These are phyloP conservation scores for Graphium colonna DNA, from an alignment of 2,888 invertebrate species.

Conservation along the genomic window DNA sequence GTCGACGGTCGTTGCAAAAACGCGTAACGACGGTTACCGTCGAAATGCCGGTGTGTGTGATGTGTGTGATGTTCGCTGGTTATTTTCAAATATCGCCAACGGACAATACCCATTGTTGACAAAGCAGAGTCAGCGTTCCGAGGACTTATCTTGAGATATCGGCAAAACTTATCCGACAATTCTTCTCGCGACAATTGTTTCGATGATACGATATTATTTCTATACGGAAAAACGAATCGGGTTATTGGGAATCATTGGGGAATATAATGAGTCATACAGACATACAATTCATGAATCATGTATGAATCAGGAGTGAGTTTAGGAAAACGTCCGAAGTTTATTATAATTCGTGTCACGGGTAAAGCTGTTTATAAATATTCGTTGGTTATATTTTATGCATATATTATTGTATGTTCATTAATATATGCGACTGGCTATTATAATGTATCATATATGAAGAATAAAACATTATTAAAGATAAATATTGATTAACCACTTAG, in stretches of 20 bases:
- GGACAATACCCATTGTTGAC: conserved; percentile 71
- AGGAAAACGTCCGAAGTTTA: too few relatives aligned
- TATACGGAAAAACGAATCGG: too few relatives aligned
- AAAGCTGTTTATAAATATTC: too few relatives aligned
- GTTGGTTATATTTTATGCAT: too few relatives aligned
- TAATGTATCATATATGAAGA: too few relatives aligned
- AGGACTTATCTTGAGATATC: conserved; percentile 41
- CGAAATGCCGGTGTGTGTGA: too few relatives aligned
- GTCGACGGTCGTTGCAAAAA: conserved; percentile 21
- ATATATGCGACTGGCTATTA: too few relatives aligned
- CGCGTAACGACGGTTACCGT: conserved; percentile 34
- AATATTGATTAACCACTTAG: too few relatives aligned
- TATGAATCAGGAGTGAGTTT: conserved; percentile 4
- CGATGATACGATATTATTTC: conserved; percentile 35
- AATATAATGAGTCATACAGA: conserved; percentile 25
- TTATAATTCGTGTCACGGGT: too few relatives aligned
- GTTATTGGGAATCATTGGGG: conserved; percentile 15
- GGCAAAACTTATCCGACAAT: conserved; percentile 46
- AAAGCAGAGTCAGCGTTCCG: conserved; percentile 56
- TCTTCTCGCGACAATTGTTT: conserved; percentile 53
- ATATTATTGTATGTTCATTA: too few relatives aligned
- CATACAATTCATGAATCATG: conserved; percentile 11
- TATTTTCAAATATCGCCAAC: conserved; percentile 60
- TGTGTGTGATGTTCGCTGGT: conserved; percentile 32
- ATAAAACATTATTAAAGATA: too few relatives aligned